Conservation (phyloP, 2,888 invertebrate species). For the Tenthredo notha region DNA sequence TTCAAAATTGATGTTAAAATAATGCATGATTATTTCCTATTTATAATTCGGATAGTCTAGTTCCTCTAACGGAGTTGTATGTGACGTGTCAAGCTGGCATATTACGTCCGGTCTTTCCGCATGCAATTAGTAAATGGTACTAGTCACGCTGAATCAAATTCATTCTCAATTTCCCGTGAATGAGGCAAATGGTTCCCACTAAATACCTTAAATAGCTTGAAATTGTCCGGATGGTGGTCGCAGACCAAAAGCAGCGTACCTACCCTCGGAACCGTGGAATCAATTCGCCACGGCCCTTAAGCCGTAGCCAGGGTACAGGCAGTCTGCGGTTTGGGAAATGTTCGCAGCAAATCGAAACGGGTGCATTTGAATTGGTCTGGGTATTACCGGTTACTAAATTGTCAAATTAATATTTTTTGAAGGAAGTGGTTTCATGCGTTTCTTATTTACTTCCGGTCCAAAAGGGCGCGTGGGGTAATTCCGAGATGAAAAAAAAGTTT, state of each 20-base stretch:
- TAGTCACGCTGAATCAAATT: constrained; percentile 44
- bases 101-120: constrained; percentile 27
- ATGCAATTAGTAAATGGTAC: constrained; percentile 23
- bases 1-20: not conserved
- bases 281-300: constrained; percentile 71
- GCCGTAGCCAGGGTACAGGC: constrained; percentile 54
- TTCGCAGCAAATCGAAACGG: constrained; percentile 42
- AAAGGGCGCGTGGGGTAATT: not conserved
- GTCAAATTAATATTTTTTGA: constrained; percentile 52
- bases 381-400: constrained; percentile 34
- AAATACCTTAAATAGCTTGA: constrained; percentile 73
- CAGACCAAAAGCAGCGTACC: constrained; percentile 62
- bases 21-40: not conserved
- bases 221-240: constrained; percentile 70
- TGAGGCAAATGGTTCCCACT: constrained; percentile 60
- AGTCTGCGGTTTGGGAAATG: constrained; percentile 54
- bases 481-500: not conserved
- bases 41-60: not conserved
- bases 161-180: constrained; percentile 55
- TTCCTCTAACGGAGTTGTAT: not conserved
- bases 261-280: constrained; percentile 68
- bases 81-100: not conserved
- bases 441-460: constrained; percentile 28
- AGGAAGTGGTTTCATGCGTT: constrained; percentile 53
- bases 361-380: constrained; percentile 33